Percentiles rank a stretch among this genome's conserved stretches.
These are phyloP conservation scores for Germaria angustata DNA, from an alignment of 2,888 invertebrate species.

Conservation along the genomic window DNA sequence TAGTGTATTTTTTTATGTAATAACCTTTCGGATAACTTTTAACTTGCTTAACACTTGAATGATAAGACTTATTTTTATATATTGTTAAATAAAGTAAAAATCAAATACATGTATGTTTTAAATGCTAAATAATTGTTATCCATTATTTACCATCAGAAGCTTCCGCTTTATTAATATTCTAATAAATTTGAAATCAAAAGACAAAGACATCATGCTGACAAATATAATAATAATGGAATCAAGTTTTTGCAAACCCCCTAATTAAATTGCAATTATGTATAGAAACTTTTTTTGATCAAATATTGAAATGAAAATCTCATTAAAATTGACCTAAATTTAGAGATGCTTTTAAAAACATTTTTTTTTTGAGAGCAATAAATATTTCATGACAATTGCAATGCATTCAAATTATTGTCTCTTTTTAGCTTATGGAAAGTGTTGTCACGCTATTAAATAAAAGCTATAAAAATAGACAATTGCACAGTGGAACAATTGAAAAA, in stretches of 20 bases:
- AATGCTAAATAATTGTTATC: too few species aligned
- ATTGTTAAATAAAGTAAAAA: too few species aligned
- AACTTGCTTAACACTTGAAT: too few species aligned
- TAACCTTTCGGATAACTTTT: too few species aligned
- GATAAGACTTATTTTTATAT: too few species aligned
- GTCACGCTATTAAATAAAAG: slow-evolving; percentile 49
- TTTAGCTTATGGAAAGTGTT: neutral
- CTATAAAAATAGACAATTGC: slow-evolving; percentile 1
- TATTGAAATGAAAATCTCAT: slow-evolving; percentile 56
- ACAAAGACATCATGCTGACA: neutral
- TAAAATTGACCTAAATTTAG: slow-evolving; percentile 62
- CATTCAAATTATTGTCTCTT: slow-evolving; percentile 26
- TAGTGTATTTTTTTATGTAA: too few species aligned
- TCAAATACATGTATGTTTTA: too few species aligned
- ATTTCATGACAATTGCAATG: slow-evolving; percentile 57
- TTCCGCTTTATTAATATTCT: neutral
- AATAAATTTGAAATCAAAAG: neutral
- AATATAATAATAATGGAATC: neutral
- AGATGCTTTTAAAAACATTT: slow-evolving; percentile 49
- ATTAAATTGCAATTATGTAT: slow-evolving; percentile 46
- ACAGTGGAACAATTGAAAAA: too few species aligned
- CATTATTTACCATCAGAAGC: too few species aligned
- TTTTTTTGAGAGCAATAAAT: slow-evolving; percentile 42
- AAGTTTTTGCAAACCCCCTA: slow-evolving; percentile 14
- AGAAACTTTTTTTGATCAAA: slow-evolving; percentile 23